Evolutionary conservation across 1,140 invertebrate genomes (phyloP).

Genomic region (Dysdera silvatica): DNA sequence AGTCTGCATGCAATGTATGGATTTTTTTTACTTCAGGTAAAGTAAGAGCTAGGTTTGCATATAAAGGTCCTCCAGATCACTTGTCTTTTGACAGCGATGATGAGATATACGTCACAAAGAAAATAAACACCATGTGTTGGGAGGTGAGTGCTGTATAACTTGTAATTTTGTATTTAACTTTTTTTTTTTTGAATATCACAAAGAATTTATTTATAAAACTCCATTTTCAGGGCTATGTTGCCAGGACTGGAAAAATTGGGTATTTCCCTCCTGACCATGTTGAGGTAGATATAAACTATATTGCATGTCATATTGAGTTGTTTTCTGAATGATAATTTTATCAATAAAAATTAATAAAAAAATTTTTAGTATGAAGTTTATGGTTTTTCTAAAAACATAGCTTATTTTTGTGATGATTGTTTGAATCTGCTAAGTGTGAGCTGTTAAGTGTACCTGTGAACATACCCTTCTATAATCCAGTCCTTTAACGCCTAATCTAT

Average conservation of each 20-base stretch:
- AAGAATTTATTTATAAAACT: not conserved
- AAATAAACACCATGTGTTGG: slow-evolving; percentile 33
- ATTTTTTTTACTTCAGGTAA: slow-evolving; percentile 13
- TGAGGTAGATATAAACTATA: not conserved
- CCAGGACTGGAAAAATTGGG: slow-evolving; percentile 34
- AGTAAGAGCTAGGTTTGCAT: slow-evolving; percentile 24
- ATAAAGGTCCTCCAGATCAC: slow-evolving; percentile 26
- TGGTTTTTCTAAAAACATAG: not conserved
- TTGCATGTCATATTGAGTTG: not conserved
- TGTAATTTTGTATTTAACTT: slow-evolving; percentile 1
- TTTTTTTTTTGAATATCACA: slow-evolving; percentile 8
- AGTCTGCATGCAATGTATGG: no score
- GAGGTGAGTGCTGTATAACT: slow-evolving; percentile 26
- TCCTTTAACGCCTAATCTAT: no score
- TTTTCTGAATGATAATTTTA: not conserved
- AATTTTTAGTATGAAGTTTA: not conserved
- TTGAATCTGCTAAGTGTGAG: no score
- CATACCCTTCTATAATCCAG: no score
- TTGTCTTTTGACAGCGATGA: slow-evolving; percentile 33
- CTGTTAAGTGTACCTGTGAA: no score
- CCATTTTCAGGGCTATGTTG: slow-evolving; percentile 27
- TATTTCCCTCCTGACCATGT: slow-evolving; percentile 35
- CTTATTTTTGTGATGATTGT: not conserved
- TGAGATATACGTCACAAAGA: slow-evolving; percentile 33
- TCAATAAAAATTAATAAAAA: not conserved